Conservation (phyloP, 2,113 vertebrate species). For the Corynorhinus townsendii region DNA sequence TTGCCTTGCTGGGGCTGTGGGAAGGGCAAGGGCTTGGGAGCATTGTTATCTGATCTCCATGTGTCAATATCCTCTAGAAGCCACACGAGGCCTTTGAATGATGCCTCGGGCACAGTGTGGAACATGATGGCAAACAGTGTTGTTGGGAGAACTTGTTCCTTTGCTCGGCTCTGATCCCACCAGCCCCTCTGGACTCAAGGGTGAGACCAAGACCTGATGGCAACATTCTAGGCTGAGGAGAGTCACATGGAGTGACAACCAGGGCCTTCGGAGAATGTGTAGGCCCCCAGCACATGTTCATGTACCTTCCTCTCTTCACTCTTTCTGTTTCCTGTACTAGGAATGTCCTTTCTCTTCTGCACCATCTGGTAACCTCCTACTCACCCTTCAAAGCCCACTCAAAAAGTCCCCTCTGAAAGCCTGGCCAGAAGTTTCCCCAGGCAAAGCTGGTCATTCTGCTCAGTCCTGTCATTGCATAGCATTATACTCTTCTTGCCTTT, state of each 20-base stretch:
- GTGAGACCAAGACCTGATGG: not conserved
- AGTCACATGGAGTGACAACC: not conserved
- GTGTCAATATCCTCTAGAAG: conserved; percentile 29
- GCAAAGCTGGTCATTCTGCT: not conserved
- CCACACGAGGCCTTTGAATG: conserved; percentile 57
- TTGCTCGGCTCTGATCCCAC: not conserved
- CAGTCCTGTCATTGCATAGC: accelerated
- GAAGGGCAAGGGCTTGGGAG: conserved; percentile 49
- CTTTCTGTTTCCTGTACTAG: not conserved
- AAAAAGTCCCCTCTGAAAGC: not conserved
- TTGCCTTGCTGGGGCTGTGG: conserved; percentile 26
- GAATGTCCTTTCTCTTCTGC: not conserved
- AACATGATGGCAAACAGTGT: not conserved
- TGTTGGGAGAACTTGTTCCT: not conserved
- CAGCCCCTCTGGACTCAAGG: not conserved
- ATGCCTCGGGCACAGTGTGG: conserved; percentile 41
- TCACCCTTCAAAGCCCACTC: not conserved
- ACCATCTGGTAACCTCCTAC: not conserved
- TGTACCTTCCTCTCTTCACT: not conserved
- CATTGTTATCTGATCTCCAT: not conserved
- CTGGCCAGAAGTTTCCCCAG: not conserved
- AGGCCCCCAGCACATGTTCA: no score
- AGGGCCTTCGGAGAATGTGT: not conserved
- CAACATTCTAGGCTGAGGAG: not conserved
- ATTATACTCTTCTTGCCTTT: not conserved